Conservation (phyloP, 2,888 invertebrate genomes). For the Cephus runcator region DNA sequence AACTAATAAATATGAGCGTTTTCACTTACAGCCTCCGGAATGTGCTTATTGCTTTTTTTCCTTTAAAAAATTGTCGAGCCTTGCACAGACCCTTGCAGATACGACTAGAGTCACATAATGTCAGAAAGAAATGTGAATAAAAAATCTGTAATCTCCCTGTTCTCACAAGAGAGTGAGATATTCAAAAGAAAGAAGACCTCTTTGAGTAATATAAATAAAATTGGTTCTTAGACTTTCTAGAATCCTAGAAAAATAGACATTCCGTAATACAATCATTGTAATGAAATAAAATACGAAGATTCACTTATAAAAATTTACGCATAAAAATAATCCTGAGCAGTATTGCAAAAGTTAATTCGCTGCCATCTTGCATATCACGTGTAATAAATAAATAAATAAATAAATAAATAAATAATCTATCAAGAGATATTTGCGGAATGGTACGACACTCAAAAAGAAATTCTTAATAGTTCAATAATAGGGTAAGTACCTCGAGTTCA, state of each 20-base stretch:
- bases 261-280: neutral
- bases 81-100: neutral
- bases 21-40: neutral
- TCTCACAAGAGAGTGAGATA: neutral
- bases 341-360: neutral
- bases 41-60: neutral
- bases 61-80: neutral
- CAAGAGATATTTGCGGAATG: neutral
- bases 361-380: neutral
- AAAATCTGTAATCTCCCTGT: neutral
- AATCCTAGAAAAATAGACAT: neutral
- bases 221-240: no score
- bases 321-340: neutral
- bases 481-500: neutral
- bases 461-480: neutral
- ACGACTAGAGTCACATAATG: neutral
- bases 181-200: neutral
- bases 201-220: neutral
- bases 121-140: neutral
- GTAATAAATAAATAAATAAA: neutral
- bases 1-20: constrained; percentile 4
- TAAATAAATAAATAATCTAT: neutral
- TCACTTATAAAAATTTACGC: neutral
- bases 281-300: neutral
- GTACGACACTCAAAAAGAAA: neutral